These are phyloP conservation scores for Subacronicta megacephala DNA, from an alignment of 2,888 invertebrate genomes.

Conservation along the genomic window DNA sequence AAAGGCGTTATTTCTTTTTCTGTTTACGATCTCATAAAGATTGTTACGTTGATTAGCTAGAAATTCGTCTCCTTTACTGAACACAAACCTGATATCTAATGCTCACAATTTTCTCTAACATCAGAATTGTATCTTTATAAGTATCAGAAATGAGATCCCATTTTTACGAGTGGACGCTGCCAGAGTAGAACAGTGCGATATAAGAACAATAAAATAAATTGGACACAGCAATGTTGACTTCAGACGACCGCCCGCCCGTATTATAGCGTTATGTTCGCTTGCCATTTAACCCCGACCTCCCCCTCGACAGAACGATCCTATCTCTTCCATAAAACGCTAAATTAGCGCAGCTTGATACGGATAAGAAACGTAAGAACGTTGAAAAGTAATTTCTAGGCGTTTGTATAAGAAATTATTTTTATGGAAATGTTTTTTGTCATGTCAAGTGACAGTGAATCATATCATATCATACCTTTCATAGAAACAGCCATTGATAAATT, in stretches of 20 bases:
- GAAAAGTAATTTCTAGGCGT: conserved; percentile 4
- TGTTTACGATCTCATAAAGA: too few relatives aligned
- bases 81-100: not conserved
- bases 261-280: conserved; percentile 55
- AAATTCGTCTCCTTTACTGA: too few relatives aligned
- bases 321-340: conserved; percentile 49
- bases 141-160: conserved; percentile 66
- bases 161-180: conserved; percentile 68
- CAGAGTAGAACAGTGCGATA: conserved; percentile 62
- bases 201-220: conserved; percentile 78
- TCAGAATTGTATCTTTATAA: conserved; percentile 59
- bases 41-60: too few relatives aligned
- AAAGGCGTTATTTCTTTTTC: too few relatives aligned
- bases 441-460: too few relatives aligned
- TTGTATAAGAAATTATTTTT: not conserved
- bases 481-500: too few relatives aligned
- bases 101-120: conserved; percentile 21
- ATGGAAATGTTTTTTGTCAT: too few relatives aligned
- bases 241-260: conserved; percentile 36
- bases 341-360: conserved; percentile 45
- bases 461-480: too few relatives aligned
- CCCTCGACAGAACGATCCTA: conserved; percentile 38
- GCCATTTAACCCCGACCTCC: conserved; percentile 52
- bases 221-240: conserved; percentile 61
- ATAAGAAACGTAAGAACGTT: conserved; percentile 19